phyloP scores from a whole-genome alignment of 2,797 vertebrate genomes.

The Clarias pachynema region DNA sequence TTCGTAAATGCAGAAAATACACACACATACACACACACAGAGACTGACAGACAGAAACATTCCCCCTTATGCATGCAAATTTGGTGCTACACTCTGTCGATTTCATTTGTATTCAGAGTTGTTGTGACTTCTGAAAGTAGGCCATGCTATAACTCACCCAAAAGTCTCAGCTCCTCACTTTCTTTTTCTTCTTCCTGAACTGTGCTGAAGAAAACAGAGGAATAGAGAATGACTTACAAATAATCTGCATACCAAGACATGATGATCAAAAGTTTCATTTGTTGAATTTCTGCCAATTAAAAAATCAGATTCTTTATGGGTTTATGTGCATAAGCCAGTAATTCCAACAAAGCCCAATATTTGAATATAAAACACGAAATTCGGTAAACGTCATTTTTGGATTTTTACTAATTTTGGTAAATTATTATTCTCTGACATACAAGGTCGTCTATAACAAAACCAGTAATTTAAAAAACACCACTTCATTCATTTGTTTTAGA shows the following conservation, averaged over 20 bases:
- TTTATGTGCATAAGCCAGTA: background rate
- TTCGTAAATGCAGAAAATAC: background rate
- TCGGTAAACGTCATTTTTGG: no score
- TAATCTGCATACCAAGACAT: background rate
- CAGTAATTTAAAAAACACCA: no score
- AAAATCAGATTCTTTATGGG: background rate
- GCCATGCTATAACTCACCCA: conserved; percentile 39
- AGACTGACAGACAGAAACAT: conserved; percentile 25
- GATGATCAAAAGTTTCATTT: background rate
- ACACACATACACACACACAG: background rate
- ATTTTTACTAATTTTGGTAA: no score
- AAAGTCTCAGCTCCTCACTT: conserved; percentile 22
- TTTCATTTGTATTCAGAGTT: conserved; percentile 45
- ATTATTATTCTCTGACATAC: no score
- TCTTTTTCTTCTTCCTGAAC: conserved; percentile 21
- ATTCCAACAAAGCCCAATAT: background rate
- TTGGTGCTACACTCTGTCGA: conserved; percentile 21
- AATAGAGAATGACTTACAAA: conserved; percentile 16
- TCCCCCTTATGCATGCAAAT: conserved; percentile 33
- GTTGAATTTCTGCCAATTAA: background rate
- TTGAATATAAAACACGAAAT: no score
- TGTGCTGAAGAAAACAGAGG: conserved; percentile 9
- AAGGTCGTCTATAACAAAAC: no score
- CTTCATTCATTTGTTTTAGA: no score
- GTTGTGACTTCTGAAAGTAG: conserved; percentile 44